A percentile compares a stretch with the other conserved stretches of the same genome.
Evolutionary conservation across 2,888 invertebrate genomes (phyloP).

Genomic region (Thymelicus lineola): DNA sequence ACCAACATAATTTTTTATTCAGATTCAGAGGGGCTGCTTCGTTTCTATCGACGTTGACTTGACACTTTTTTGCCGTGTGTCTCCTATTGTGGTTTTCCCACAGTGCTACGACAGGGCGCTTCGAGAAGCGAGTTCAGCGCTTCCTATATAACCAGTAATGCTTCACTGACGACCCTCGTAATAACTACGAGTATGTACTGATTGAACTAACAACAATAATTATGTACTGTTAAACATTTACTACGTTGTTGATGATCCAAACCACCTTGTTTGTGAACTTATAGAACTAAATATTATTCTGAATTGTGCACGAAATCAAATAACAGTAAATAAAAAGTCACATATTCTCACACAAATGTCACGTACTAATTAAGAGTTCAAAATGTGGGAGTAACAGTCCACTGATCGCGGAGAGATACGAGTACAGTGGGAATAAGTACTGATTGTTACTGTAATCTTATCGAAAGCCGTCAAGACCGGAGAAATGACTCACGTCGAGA

Average conservation of each 20-base stretch:
- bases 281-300: no score
- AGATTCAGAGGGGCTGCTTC: no score
- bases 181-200: background rate
- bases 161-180: slow-evolving; percentile 6
- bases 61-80: background rate
- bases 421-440: slow-evolving; percentile 26
- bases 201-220: no score
- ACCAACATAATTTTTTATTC: no score
- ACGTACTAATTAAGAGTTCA: slow-evolving; percentile 24
- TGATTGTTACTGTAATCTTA: slow-evolving; percentile 27
- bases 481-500: background rate
- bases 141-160: background rate
- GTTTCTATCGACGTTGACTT: no score
- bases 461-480: slow-evolving; percentile 14
- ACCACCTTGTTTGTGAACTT: background rate
- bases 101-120: background rate
- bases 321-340: background rate
- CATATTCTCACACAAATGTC: slow-evolving; percentile 8
- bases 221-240: no score
- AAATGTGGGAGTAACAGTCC: slow-evolving; percentile 21
- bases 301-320: background rate
- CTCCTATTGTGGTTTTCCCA: background rate
- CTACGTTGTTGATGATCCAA: background rate
- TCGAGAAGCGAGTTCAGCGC: slow-evolving; percentile 1
- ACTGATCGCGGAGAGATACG: slow-evolving; percentile 19